Evolutionary conservation across 2,113 vertebrate species (phyloP).

Genomic region (Centropus unirufus): DNA sequence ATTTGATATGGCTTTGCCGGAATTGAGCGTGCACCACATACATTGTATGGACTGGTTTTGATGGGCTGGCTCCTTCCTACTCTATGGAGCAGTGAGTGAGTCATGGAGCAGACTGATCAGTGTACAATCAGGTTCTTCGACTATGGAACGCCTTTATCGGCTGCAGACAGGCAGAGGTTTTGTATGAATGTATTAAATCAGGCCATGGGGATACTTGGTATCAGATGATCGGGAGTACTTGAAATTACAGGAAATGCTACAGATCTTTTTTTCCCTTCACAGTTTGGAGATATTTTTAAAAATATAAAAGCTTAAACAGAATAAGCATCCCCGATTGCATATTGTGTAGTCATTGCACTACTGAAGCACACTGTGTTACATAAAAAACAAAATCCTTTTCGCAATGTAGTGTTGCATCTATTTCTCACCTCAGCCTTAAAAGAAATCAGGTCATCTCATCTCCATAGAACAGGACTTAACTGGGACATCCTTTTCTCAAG

Average conservation of each 20-base stretch:
- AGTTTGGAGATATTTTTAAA: background rate
- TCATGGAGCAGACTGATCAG: background rate
- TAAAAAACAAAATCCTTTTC: background rate
- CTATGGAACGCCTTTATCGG: background rate
- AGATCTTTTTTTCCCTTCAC: background rate
- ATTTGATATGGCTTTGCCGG: background rate
- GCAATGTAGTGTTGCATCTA: background rate
- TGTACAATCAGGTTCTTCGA: background rate
- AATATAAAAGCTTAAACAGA: background rate
- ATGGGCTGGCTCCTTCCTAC: background rate
- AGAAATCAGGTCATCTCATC: background rate
- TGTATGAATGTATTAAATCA: background rate
- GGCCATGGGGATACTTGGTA: background rate
- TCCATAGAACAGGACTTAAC: background rate
- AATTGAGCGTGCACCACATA: background rate
- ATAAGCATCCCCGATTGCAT: background rate
- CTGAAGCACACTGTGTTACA: rapidly evolving
- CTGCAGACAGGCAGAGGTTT: background rate
- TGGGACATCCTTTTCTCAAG: background rate
- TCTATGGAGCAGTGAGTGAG: background rate
- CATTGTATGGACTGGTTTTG: background rate
- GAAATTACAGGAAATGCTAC: background rate
- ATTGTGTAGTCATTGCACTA: background rate
- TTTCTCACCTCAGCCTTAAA: background rate
- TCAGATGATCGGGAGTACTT: background rate